Conservation (phyloP, 2,797 vertebrate genomes). For the Neosilurus mollespiculum region DNA sequence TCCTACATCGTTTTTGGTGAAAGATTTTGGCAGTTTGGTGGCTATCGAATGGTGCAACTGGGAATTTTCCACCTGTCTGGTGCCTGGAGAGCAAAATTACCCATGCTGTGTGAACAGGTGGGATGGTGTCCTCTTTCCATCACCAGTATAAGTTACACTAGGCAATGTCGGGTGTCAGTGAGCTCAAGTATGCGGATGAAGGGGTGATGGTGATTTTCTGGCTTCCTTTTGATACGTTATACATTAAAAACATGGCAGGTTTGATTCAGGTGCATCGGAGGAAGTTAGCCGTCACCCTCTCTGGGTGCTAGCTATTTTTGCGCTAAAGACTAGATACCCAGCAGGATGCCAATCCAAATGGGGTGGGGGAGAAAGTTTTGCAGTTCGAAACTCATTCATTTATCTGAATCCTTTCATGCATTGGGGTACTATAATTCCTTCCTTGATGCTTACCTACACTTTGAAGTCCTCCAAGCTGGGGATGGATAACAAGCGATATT, state of each 20-base stretch:
- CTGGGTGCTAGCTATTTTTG: not conserved
- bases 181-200: not conserved
- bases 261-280: not conserved
- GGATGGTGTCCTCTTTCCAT: not conserved
- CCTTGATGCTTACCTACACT: not conserved
- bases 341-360: too few species aligned
- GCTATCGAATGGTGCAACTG: not conserved
- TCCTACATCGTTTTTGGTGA: not conserved
- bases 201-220: not conserved
- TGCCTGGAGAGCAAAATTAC: not conserved
- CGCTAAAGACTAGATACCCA: not conserved
- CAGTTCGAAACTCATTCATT: not conserved
- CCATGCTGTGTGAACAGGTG: not conserved
- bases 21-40: not conserved
- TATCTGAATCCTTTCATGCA: not conserved
- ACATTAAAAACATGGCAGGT: not conserved
- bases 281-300: too few species aligned
- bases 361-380: not conserved
- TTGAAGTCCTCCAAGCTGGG: not conserved
- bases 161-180: not conserved
- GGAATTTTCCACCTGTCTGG: not conserved
- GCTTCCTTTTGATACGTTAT: not conserved
- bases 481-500: not conserved
- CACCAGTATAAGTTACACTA: not conserved
- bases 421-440: not conserved